phyloP scores from a whole-genome alignment of 2,888 invertebrate species.

The Congeria kusceri region DNA sequence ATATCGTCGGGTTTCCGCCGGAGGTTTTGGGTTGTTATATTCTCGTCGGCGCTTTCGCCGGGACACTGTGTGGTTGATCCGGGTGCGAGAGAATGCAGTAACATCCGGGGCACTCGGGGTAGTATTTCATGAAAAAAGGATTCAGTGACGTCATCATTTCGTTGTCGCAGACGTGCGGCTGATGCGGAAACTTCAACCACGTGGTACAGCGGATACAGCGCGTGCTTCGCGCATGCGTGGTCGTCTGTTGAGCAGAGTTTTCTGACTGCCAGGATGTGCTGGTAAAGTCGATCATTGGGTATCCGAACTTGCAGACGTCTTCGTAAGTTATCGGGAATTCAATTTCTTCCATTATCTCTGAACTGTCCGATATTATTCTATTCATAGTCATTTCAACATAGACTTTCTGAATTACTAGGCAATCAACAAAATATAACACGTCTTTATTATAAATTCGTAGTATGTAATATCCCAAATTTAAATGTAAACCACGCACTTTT shows the following conservation, averaged over 20 bases:
- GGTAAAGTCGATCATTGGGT: slow-evolving; percentile 26
- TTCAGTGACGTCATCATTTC: slow-evolving; percentile 13
- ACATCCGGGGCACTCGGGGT: slow-evolving; percentile 39
- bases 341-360: slow-evolving; percentile 9
- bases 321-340: slow-evolving; percentile 8
- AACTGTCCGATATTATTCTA: neutral
- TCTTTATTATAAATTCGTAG: too few species aligned
- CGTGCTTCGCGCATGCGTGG: neutral
- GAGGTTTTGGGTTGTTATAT: too few species aligned
- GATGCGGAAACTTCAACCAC: slow-evolving; percentile 25
- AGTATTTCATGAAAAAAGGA: slow-evolving; percentile 8
- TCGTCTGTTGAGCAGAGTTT: slow-evolving; percentile 3
- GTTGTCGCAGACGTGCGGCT: slow-evolving; percentile 35
- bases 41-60: too few species aligned
- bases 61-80: slow-evolving; percentile 35
- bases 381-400: neutral
- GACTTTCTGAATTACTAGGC: too few species aligned
- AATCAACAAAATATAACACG: too few species aligned
- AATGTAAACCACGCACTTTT: too few species aligned
- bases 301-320: slow-evolving; percentile 32
- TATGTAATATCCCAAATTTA: too few species aligned
- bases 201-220: slow-evolving; percentile 22
- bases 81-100: slow-evolving; percentile 30
- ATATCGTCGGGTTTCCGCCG: too few species aligned
- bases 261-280: neutral